Percentiles rank a stretch among this genome's conserved stretches.
Conservation (phyloP, 2,113 vertebrate species). For the Pelobates fuscus region DNA sequence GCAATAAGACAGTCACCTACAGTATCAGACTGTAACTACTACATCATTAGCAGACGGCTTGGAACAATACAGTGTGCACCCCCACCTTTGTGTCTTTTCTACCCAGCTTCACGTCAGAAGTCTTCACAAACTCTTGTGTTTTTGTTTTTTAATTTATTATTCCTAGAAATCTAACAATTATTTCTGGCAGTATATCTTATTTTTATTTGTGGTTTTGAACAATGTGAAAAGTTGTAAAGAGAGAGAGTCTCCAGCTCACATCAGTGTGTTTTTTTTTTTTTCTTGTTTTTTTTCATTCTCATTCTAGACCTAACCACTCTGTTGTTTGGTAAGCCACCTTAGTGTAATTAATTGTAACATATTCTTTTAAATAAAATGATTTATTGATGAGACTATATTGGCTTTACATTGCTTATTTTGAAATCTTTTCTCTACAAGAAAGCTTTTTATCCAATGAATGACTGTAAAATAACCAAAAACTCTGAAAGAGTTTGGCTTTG, state of each 20-base stretch:
- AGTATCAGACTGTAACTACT: not conserved
- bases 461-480: too few species aligned
- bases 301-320: constrained; percentile 68
- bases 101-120: not conserved
- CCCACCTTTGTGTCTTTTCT: constrained; percentile 5
- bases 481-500: too few species aligned
- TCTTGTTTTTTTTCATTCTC: constrained; percentile 38
- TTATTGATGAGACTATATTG: constrained; percentile 76
- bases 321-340: constrained; percentile 74
- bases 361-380: constrained; percentile 95
- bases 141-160: constrained; percentile 66
- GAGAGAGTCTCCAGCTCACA: constrained; percentile 48
- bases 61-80: too few species aligned
- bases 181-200: constrained; percentile 59
- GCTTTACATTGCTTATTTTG: not conserved
- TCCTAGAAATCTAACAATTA: constrained; percentile 63
- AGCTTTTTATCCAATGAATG: too few species aligned
- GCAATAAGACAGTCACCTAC: constrained; percentile 22
- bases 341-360: constrained; percentile 94
- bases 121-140: constrained; percentile 30
- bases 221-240: constrained; percentile 59
- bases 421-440: too few species aligned
- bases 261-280: constrained; percentile 52
- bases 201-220: constrained; percentile 67
- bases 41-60: too few species aligned